phyloP scores from a whole-genome alignment of 2,888 invertebrate species.

The Lysandra bellargus region DNA sequence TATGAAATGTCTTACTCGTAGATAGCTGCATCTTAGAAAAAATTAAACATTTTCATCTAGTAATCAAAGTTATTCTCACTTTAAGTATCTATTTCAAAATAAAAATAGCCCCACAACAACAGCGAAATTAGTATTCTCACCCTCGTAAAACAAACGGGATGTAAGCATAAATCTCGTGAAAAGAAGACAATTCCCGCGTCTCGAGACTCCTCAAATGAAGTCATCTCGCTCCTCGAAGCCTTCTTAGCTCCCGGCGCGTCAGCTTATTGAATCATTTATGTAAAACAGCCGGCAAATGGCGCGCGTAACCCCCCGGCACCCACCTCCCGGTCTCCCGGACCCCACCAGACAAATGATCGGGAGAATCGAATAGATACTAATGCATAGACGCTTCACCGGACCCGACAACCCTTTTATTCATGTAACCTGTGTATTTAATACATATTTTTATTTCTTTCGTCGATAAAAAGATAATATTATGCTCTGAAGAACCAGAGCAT shows the following conservation, averaged over 20 bases:
- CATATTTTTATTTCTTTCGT: background rate
- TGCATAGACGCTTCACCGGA: conserved; percentile 10
- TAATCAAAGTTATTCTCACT: background rate
- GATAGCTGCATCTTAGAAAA: background rate
- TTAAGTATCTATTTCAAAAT: background rate
- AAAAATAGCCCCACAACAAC: background rate
- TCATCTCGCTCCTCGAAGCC: conserved; percentile 26
- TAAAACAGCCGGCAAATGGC: conserved; percentile 63
- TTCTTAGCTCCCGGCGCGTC: conserved; percentile 37
- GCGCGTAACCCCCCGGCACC: conserved; percentile 49
- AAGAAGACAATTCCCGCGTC: background rate
- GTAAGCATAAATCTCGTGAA: background rate
- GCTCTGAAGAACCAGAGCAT: background rate
- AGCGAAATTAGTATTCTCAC: background rate
- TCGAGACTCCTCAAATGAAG: conserved; percentile 25
- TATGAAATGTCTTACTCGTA: too few species aligned
- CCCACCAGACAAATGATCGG: conserved; percentile 51
- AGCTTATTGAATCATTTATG: conserved; percentile 61
- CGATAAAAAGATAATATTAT: background rate
- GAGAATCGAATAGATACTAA: conserved; percentile 43
- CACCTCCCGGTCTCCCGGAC: conserved; percentile 29
- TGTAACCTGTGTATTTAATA: conserved; percentile 2
- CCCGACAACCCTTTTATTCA: conserved; percentile 10
- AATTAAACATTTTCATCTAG: background rate
- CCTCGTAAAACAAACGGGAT: background rate